phyloP scores from a whole-genome alignment of 2,113 vertebrate genomes.

The Antechinus flavipes region DNA sequence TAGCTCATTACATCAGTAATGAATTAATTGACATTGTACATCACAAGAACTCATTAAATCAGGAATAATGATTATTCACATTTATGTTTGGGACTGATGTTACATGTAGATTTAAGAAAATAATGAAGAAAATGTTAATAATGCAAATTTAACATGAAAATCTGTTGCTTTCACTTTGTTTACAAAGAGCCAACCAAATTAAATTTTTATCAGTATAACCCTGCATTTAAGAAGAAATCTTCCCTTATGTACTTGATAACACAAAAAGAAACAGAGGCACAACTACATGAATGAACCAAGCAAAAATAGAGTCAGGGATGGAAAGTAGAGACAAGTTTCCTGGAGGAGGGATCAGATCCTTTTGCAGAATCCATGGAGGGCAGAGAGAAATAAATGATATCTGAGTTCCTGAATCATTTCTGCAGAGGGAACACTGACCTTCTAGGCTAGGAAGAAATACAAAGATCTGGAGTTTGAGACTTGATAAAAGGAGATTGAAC shows the following conservation, averaged over 20 bases:
- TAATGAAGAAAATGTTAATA: not conserved
- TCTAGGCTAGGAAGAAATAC: not conserved
- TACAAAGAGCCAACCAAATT: not conserved
- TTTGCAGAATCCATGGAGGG: not conserved
- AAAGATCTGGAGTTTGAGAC: not conserved
- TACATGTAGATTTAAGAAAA: not conserved
- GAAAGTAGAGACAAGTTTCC: not conserved
- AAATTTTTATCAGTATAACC: not conserved
- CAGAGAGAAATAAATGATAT: not conserved
- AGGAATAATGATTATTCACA: not conserved
- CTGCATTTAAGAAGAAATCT: not conserved
- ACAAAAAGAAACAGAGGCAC: not conserved
- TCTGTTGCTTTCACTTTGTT: not conserved
- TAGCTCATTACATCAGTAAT: not conserved
- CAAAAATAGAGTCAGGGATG: not conserved
- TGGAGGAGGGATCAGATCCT: not conserved
- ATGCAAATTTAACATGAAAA: not conserved
- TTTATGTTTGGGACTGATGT: not conserved
- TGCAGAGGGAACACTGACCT: not conserved
- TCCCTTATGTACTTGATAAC: not conserved
- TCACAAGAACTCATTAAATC: not conserved
- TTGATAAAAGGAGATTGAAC: not conserved
- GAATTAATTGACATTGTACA: not conserved
- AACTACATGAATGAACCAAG: not conserved
- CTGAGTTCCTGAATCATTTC: not conserved